These are phyloP conservation scores for Pammene fasciana DNA, from an alignment of 2,888 invertebrate species.

Conservation along the genomic window DNA sequence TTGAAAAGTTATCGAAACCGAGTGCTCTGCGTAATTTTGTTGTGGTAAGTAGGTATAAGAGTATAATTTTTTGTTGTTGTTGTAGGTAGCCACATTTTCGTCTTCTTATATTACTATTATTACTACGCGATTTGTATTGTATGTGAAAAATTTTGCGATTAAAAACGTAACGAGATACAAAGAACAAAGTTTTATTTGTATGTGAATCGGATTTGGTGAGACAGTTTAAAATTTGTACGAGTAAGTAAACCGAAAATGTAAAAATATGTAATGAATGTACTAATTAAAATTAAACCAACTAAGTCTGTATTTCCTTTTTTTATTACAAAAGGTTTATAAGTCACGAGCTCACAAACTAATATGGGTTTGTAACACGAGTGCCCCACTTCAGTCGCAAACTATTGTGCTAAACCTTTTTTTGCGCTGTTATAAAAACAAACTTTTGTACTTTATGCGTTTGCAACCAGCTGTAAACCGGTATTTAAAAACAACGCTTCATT, in stretches of 20 bases:
- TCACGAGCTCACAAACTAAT: conserved; percentile 29
- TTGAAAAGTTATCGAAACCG: conserved; percentile 15
- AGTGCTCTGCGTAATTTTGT: not conserved
- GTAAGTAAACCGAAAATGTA: not conserved
- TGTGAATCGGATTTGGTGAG: no score
- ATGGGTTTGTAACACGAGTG: conserved; percentile 56
- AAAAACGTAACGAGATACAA: no score
- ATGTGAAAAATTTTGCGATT: no score
- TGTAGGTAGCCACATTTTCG: no score
- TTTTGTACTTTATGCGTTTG: conserved; percentile 60
- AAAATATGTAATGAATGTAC: not conserved
- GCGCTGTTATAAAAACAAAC: conserved; percentile 62
- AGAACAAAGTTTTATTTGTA: no score
- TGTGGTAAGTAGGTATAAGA: no score
- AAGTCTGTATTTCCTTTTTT: not conserved
- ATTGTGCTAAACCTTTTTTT: conserved; percentile 59
- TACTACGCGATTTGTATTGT: no score
- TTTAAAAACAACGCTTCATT: not conserved
- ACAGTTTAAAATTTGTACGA: no score
- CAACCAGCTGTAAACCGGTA: conserved; percentile 43
- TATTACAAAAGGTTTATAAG: conserved; percentile 14
- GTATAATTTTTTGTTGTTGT: no score
- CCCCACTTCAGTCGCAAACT: conserved; percentile 62
- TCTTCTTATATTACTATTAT: no score
- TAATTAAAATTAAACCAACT: no score